Conservation (phyloP, 2,797 vertebrate genomes). For the Silurus aristotelis region DNA sequence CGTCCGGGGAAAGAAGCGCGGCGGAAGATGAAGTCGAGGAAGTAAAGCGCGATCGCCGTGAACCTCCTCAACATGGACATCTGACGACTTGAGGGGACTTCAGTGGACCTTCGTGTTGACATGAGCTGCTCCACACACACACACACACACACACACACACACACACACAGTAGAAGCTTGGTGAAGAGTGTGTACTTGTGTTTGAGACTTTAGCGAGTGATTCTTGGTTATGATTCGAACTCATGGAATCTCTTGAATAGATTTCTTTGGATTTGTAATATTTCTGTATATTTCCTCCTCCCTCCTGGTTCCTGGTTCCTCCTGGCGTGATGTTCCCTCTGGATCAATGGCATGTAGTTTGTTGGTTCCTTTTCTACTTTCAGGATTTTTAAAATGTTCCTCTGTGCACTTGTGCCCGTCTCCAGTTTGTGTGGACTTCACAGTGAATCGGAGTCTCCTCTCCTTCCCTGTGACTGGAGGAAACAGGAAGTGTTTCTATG, state of each 20-base stretch:
- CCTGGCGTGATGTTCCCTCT: neutral
- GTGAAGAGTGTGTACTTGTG: neutral
- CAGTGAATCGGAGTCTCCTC: neutral
- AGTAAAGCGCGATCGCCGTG: conserved; percentile 33
- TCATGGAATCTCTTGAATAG: neutral
- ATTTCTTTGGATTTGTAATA: neutral
- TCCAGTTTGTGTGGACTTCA: neutral
- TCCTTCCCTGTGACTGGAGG: neutral
- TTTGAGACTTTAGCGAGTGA: neutral
- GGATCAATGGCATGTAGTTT: neutral
- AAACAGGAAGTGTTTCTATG: neutral
- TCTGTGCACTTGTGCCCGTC: neutral
- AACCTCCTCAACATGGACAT: neutral
- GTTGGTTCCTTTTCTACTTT: neutral
- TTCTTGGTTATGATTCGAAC: neutral
- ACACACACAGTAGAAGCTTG: neutral
- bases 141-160: neutral
- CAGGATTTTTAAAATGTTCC: neutral
- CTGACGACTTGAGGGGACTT: neutral
- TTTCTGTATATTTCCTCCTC: neutral
- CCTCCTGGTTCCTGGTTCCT: neutral
- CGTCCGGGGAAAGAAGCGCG: conserved; percentile 89
- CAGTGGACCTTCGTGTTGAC: neutral
- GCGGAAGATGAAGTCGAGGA: conserved; percentile 86
- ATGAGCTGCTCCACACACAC: neutral